Evolutionary conservation across 2,797 vertebrate species (phyloP), one percentile per base, ranked within the genome.

Genomic region (Novumbra hubbsi): DNA sequence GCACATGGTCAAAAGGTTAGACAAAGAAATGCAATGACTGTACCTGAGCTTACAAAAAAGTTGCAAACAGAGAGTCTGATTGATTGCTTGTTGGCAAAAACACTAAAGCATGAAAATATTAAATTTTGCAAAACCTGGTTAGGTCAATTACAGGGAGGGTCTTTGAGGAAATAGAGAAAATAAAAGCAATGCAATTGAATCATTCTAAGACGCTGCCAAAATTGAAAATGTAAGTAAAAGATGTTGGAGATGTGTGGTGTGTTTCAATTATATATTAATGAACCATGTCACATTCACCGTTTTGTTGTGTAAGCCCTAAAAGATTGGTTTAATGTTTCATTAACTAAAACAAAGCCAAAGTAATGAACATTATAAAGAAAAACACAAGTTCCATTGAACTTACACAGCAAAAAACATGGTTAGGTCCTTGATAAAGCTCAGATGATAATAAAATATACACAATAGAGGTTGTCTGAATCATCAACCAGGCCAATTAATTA

Each of bases 151-250:
- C 38, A 78, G 48, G 4, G 3, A 76, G 30, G 34, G 75, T 83
- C 77, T 34, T 67, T 71, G 78, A 82, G 74, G 75, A 34, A 73
- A 75, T 71, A n/a, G 16, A 57, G 68, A 79, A 81, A 86, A 81
- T 60, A 83, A 83, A 83, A 82, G 71, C 65, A 81, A 87, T 88
- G 82, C 75, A 84, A 83, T 73, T 21, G 65, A 84, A 81, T 85
- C 69, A 48, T 68, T 76, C 78, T 14, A 45, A 67, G 76, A 81
- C 76, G 70, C 80, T 66, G 64, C 60, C 75, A 81, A 81, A 88
- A 87, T 76, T 73, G 70, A 69, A 30, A 72, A 73, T 79, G 71
- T 65, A 74, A 79, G 81, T 60, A 83, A 80, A 79, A 73, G 68
- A 74, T 68, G 41, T 71, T 83, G 78, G 76, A 83, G 74, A 81